Conservation (phyloP, 2,113 vertebrate genomes). For the Micromys minutus region DNA sequence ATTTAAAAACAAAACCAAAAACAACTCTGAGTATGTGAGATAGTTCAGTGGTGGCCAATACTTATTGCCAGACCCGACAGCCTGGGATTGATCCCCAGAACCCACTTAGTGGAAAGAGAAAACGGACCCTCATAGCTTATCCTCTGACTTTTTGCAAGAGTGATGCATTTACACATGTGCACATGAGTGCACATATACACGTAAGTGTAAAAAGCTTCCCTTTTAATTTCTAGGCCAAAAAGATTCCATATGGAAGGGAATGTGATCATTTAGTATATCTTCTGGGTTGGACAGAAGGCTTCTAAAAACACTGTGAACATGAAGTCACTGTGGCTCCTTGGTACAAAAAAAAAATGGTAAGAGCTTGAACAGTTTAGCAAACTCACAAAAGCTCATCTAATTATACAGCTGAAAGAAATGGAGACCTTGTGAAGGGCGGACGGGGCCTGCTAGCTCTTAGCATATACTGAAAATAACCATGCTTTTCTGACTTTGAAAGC, state of each 20-base stretch:
- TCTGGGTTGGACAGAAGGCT: background rate
- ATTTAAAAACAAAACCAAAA: background rate
- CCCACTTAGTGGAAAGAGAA: background rate
- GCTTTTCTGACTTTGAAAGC: conserved; percentile 34
- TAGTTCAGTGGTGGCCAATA: background rate
- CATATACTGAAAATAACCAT: conserved; percentile 59
- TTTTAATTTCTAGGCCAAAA: background rate
- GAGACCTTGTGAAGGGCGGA: conserved; percentile 11
- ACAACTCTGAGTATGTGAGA: background rate
- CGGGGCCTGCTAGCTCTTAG: conserved; percentile 58
- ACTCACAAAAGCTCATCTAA: background rate
- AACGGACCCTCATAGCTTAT: background rate
- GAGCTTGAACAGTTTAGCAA: conserved; percentile 51
- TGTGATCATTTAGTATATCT: background rate
- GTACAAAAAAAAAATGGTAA: conserved; percentile 51
- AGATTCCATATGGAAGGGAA: background rate
- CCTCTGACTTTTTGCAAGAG: background rate
- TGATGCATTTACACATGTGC: background rate
- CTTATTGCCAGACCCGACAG: background rate
- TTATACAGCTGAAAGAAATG: conserved; percentile 35
- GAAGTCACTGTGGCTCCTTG: conserved; percentile 60
- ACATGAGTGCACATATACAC: background rate
- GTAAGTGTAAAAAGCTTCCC: background rate
- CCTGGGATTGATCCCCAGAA: background rate
- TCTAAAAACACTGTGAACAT: conserved; percentile 52